phyloP scores from a whole-genome alignment of 2,888 invertebrate species.

The Drosophila lacicola region DNA sequence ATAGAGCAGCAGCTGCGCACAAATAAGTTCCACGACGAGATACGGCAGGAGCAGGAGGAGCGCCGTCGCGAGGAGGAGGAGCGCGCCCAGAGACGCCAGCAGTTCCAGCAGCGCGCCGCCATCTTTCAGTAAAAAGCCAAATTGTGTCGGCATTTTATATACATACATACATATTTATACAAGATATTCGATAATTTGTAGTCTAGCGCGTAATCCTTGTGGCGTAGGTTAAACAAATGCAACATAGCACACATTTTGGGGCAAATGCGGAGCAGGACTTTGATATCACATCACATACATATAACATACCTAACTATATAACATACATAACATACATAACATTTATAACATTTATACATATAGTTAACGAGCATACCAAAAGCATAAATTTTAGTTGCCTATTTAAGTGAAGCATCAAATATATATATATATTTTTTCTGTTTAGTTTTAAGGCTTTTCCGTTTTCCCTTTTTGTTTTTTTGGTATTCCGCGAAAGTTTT shows the following conservation, averaged over 20 bases:
- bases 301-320: conserved; percentile 21
- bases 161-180: conserved; percentile 11
- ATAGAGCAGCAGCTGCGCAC: conserved; percentile 93
- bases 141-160: not conserved
- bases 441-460: conserved; percentile 23
- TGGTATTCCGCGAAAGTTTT: conserved; percentile 29
- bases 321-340: conserved; percentile 24
- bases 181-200: conserved; percentile 40
- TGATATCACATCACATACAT: conserved; percentile 50
- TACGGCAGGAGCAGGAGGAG: conserved; percentile 96
- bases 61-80: conserved; percentile 93
- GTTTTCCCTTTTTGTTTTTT: conserved; percentile 4
- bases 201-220: conserved; percentile 67
- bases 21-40: conserved; percentile 96
- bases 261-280: conserved; percentile 46
- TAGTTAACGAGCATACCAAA: conserved; percentile 67
- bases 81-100: conserved; percentile 91
- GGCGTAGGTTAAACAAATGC: conserved; percentile 74
- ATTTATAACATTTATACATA: conserved; percentile 13
- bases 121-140: conserved; percentile 89
- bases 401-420: conserved; percentile 37
- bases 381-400: conserved; percentile 58
- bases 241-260: conserved; percentile 32
- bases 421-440: conserved; percentile 23
- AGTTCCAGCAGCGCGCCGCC: conserved; percentile 95